Conservation (phyloP, 2,888 invertebrate genomes). For the Kryphioiulus occultus region DNA sequence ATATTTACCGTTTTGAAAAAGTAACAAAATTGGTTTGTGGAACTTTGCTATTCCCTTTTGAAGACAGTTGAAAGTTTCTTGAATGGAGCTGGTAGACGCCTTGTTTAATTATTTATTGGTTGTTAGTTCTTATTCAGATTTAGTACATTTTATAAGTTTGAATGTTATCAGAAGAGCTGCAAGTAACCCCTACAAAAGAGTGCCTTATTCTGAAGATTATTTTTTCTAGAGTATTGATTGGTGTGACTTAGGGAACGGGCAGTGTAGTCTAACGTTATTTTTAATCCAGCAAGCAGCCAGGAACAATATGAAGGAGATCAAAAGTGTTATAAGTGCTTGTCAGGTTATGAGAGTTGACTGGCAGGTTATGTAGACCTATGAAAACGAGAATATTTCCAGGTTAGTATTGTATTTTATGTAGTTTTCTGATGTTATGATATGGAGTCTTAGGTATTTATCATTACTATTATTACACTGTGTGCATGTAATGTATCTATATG, state of each 20-base stretch:
- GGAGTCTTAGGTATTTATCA: slow-evolving; percentile 33
- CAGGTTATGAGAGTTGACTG: slow-evolving; percentile 43
- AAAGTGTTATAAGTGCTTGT: slow-evolving; percentile 40
- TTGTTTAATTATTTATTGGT: neutral
- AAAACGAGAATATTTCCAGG: slow-evolving; percentile 26
- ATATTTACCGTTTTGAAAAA: neutral
- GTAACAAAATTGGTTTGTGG: neutral
- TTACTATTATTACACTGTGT: slow-evolving; percentile 44
- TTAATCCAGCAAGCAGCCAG: slow-evolving; percentile 44
- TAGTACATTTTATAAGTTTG: neutral
- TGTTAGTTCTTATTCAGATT: neutral
- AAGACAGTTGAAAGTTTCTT: neutral
- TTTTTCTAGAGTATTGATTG: slow-evolving; percentile 31
- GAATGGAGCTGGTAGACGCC: neutral
- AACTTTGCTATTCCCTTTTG: no score
- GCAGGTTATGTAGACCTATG: slow-evolving; percentile 45
- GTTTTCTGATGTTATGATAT: slow-evolving; percentile 46
- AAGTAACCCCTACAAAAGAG: slow-evolving; percentile 1
- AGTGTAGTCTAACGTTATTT: slow-evolving; percentile 44
- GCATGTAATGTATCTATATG: slow-evolving; percentile 39
- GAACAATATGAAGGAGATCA: slow-evolving; percentile 43
- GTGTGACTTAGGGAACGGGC: slow-evolving; percentile 21
- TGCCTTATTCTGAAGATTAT: slow-evolving; percentile 31
- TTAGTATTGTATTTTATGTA: slow-evolving; percentile 49
- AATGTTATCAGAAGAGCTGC: neutral